Evolutionary conservation across 2,797 vertebrate species (phyloP), one percentile per base, ranked within the genome.

Genomic region (Kryptopterus vitreolus): DNA sequence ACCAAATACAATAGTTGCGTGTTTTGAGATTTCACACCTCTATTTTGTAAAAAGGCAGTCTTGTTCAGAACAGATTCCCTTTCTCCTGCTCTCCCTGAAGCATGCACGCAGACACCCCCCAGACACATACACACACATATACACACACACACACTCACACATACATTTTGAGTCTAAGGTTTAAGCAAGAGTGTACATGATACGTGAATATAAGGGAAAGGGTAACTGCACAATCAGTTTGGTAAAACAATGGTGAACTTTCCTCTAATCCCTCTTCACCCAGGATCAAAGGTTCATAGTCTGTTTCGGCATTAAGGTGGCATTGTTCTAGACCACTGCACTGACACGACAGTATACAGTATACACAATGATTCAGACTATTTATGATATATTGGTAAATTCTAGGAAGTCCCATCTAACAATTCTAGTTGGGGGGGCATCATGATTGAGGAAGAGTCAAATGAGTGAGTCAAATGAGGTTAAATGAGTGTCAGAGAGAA

Each of bases 211-310:
- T 79, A 79, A 86, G 82, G 76, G 63, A 81, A 84, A 82, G 81
- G 76, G 65, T 77, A 82, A 83, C 76, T 22, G 71, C 55, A 77
- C 79, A 81, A 62, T 52, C 83, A 78, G 57, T 77, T 53, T 72
- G 26, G 31, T 62, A 85, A 77, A 86, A 87, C 79, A 85, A 86
- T 84, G 57, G 77, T 78, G 78, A 87, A 85, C 84, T 85, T 84
- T 84, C 79, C 84, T 82, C 85, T 81, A 83, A 84, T 84, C 81
- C 81, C 48, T 77, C 71, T 72, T 81, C 76, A 76, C 59, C 33
- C 66, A 76, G 69, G 70, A 77, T 65, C 58, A 76, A 78, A 73
- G 61, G 82, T 76, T 81, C 76, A 82, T 53, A 22, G 77, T 78
- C 55, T 57, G 43, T 73, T 82, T 69, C 63, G 53, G 66, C 81